Evolutionary conservation across 1,140 invertebrate species (phyloP), one percentile per base, ranked within the genome.

Genomic region (Drosophila ercepeae): DNA sequence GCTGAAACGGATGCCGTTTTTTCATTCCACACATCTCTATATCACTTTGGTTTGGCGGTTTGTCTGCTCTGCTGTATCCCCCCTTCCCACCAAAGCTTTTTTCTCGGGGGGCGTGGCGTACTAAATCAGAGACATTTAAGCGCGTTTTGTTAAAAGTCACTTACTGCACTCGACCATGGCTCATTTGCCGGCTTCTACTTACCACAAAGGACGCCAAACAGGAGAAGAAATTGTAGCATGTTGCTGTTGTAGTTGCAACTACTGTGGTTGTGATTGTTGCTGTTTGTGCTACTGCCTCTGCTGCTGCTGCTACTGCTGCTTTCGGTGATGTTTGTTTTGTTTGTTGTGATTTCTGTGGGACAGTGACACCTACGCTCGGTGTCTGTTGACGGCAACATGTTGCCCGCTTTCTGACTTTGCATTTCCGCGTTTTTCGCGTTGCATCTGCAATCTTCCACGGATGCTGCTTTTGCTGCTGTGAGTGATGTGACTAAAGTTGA

Each of bases 41-140:
- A 81, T 75, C 61, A 82, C 73, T 63, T 77, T 53, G 73, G 73
- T 70, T 54, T 71, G 58, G 55, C 34, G 74, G 48, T 64, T 64
- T 46, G 50, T 75, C 73, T 67, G 57, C n/a, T 8, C 29, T 9
- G 25, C 21, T 49, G 42, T 55, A 52, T 67, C 27, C 49, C 46
- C 1, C n/a, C 8, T 3, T 1, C 13, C 11, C n/a, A n/a, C 34
- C 32, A 4, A 5, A 11, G 36, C 8, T 9, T 8, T 16, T 13
- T 39, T 13, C 36, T 4, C 3, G 2, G 9, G 18, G 32, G 63
- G 41, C 75, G 82, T 63, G 63, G 69, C 45, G 50, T 46, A 70
- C 68, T 86, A 86, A 82, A 81, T 88, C 81, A 84, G 72, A 86
- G 61, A 81, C 81, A 76, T 81, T 84, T 84, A 88, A 84, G 73